Evolutionary conservation across 1,140 invertebrate species (phyloP), one percentile per base, ranked within the genome.

Genomic region (Zaprionus lachaisei): DNA sequence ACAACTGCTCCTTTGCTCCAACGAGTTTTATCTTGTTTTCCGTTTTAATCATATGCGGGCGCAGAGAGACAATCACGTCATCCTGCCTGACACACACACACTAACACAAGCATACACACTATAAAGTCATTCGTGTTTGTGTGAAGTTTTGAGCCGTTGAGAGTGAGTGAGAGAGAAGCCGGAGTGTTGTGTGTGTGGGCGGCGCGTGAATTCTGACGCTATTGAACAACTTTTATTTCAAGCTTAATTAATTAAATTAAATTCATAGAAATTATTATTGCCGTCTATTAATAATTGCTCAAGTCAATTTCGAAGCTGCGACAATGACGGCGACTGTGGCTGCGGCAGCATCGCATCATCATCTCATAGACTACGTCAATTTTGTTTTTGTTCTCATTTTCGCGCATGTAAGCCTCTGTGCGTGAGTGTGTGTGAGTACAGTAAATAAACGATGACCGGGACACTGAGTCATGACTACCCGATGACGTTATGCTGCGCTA

Each of bases 11-110:
- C 79, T 84, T 90, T 89, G 81, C 85, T 81, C 70, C 79, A 81
- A 74, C 75, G 85, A 91, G 85, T 90, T 90, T 85, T 85, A 90
- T 90, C 85, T 90, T 90, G 85, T 90, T 90, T 90, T 89, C 79
- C 86, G 73, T 90, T 90, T 90, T 90, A 90, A 90, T 90, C 85
- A 90, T 90, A 91, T 91, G 85, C 86, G 85, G 85, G 85, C 81
- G 54, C 67, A 67, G 76, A 81, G 84, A 72, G 79, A 80, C 85
- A 90, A 90, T 90, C 85, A 90, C 85, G 85, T 90, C 85, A 90
- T 90, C 79, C 85, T 82, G 85, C 81, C 68, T 87, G 77, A 79
- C 73, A 83, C 69, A 37, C 64, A 72, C 56, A 68, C 44, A 64
- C n/a, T 41, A 6, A 71, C 28, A 34, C 38, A 11, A 14, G 31